These are phyloP conservation scores for Melanotaenia maccullochi DNA, from an alignment of 2,797 vertebrate species.

Conservation along the genomic window DNA sequence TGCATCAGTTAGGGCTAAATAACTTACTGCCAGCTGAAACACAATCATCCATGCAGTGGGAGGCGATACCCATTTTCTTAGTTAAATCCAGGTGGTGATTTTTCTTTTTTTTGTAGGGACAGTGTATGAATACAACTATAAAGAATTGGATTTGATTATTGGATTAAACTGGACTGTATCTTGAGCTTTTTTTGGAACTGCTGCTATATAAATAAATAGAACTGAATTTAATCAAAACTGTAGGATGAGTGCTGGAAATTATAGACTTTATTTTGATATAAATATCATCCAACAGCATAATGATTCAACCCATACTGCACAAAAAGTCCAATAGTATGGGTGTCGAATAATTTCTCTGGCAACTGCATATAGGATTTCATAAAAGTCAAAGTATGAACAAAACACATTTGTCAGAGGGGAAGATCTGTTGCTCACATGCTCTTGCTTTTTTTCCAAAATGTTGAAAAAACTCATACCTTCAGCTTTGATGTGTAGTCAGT, in stretches of 20 bases:
- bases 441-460: background rate
- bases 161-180: too few species aligned
- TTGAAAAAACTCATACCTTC: conserved; percentile 2
- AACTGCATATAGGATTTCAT: background rate
- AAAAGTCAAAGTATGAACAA: background rate
- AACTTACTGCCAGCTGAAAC: background rate
- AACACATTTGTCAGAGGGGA: background rate
- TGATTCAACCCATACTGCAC: background rate
- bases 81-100: too few species aligned
- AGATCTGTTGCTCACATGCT: background rate
- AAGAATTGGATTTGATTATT: too few species aligned
- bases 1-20: background rate
- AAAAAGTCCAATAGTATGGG: background rate
- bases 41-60: background rate
- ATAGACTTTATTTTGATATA: background rate
- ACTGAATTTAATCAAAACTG: background rate
- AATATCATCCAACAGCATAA: background rate
- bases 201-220: too few species aligned
- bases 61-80: background rate
- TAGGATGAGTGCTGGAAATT: background rate
- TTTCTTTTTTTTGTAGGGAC: too few species aligned
- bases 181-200: too few species aligned
- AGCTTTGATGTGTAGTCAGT: conserved; percentile 4
- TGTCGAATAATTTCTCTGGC: background rate
- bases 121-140: too few species aligned